Conservation (phyloP, 1,140 invertebrate genomes). For the Lepidostoma basale region DNA sequence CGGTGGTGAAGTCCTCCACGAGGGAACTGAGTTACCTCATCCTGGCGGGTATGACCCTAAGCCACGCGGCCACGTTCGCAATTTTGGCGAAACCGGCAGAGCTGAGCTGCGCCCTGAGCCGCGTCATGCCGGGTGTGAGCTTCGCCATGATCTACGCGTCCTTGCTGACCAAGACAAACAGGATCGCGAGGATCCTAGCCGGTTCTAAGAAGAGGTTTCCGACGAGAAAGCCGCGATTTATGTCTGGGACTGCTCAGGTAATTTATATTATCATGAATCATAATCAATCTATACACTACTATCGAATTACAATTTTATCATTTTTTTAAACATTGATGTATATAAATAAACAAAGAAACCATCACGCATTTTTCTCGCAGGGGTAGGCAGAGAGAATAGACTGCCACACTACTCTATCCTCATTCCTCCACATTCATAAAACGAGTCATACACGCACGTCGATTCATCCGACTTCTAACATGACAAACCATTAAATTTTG, state of each 20-base stretch:
- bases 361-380: too few relatives aligned
- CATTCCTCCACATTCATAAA: too few relatives aligned
- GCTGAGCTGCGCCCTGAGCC: constrained; percentile 70
- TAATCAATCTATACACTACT: neutral
- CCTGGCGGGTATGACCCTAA: constrained; percentile 63
- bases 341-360: too few relatives aligned
- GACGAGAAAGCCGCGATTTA: constrained; percentile 75
- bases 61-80: constrained; percentile 66
- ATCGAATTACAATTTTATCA: too few relatives aligned
- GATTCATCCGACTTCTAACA: too few relatives aligned
- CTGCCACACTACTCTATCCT: neutral
- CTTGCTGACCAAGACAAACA: constrained; percentile 84
- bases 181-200: constrained; percentile 83
- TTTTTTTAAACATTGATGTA: neutral
- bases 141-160: constrained; percentile 86
- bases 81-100: constrained; percentile 74
- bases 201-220: constrained; percentile 82
- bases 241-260: constrained; percentile 62
- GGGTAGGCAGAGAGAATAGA: too few relatives aligned
- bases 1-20: constrained; percentile 82
- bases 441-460: too few relatives aligned
- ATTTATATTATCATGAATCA: neutral
- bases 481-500: too few relatives aligned
- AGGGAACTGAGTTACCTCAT: constrained; percentile 82
- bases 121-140: constrained; percentile 76